These are phyloP conservation scores for Ferdinandea cuprea DNA, from an alignment of 2,888 invertebrate genomes.

Conservation along the genomic window DNA sequence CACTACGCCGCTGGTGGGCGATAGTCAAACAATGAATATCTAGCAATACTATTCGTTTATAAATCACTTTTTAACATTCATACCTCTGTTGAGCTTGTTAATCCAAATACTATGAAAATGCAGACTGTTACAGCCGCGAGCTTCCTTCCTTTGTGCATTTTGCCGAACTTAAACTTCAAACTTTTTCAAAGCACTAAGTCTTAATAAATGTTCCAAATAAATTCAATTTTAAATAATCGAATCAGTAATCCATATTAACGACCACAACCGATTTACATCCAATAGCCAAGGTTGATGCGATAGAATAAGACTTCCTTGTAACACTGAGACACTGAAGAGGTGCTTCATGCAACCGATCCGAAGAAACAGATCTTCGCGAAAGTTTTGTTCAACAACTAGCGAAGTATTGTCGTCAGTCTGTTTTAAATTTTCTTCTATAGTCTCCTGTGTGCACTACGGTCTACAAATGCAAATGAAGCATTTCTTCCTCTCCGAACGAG, in stretches of 20 bases:
- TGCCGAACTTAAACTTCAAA: background rate
- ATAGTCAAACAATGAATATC: background rate
- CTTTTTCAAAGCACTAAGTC: constrained; percentile 2
- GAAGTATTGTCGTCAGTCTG: constrained; percentile 13
- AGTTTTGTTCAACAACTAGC: constrained; percentile 39
- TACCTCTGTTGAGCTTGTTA: constrained; percentile 50
- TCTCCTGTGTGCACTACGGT: constrained; percentile 13
- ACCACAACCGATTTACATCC: constrained; percentile 28
- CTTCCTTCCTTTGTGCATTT: constrained; percentile 42
- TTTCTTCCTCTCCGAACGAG: constrained; percentile 19
- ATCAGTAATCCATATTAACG: constrained; percentile 36
- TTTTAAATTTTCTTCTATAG: constrained; percentile 23
- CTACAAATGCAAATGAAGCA: constrained; percentile 45
- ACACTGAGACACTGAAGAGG: constrained; percentile 43
- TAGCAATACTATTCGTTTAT: background rate
- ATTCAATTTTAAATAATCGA: background rate
- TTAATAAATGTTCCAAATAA: constrained; percentile 11
- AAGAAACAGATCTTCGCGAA: constrained; percentile 61
- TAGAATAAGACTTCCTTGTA: constrained; percentile 47
- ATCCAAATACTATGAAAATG: constrained; percentile 32
- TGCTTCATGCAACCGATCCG: constrained; percentile 48
- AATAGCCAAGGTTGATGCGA: constrained; percentile 58
- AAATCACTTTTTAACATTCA: background rate
- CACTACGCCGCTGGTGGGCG: background rate
- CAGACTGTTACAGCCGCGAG: constrained; percentile 15